Evolutionary conservation across 2,797 vertebrate species (phyloP).

Genomic region (Enteromius viviparus): DNA sequence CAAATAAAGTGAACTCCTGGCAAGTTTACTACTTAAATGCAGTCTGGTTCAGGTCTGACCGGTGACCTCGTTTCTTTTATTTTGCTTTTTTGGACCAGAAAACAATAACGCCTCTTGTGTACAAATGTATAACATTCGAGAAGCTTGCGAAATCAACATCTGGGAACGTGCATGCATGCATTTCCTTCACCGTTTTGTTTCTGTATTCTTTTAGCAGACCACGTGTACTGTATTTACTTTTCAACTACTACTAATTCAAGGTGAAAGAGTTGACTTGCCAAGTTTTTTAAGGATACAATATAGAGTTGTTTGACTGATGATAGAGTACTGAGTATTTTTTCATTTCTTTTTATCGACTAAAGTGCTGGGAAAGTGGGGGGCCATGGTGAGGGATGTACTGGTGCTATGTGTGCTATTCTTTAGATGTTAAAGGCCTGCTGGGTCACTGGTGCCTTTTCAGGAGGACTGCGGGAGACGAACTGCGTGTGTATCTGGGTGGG

Average conservation of each 20-base stretch:
- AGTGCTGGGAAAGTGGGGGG: conserved; percentile 53
- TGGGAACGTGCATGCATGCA: conserved; percentile 45
- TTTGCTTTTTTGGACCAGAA: conserved; percentile 33
- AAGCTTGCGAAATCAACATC: conserved; percentile 35
- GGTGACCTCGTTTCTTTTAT: background rate
- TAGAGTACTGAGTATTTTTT: conserved; percentile 50
- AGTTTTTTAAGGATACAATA: conserved; percentile 59
- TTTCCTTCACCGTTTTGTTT: conserved; percentile 55
- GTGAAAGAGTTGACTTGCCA: conserved; percentile 62
- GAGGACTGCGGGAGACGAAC: conserved; percentile 29
- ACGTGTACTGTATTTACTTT: conserved; percentile 57
- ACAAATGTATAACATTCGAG: conserved; percentile 35
- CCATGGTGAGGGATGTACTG: conserved; percentile 56
- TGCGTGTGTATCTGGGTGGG: conserved; percentile 9
- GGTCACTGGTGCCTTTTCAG: conserved; percentile 54
- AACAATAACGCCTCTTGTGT: conserved; percentile 28
- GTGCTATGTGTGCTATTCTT: conserved; percentile 57
- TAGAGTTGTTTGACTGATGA: conserved; percentile 53
- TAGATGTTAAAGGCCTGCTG: conserved; percentile 50
- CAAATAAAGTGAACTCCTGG: conserved; percentile 42
- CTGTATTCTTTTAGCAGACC: conserved; percentile 48
- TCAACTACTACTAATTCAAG: conserved; percentile 61
- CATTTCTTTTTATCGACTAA: conserved; percentile 54
- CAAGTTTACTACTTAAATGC: conserved; percentile 40
- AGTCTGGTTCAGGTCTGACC: conserved; percentile 33